Evolutionary conservation across 2,113 vertebrate genomes (phyloP).

Genomic region (mouse (Mus musculus)): GRCm39 chr6:63844001-63844500

Average conservation of each 20-base stretch:
- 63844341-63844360: constrained; percentile 73
- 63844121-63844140: neutral
- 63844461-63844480: constrained; percentile 63
- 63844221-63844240: constrained; percentile 62
- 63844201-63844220: constrained; percentile 42
- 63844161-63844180: neutral
- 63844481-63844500: constrained; percentile 56
- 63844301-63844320: constrained; percentile 3
- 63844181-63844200: constrained; percentile 1
- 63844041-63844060: neutral
- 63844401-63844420: constrained; percentile 76
- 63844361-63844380: constrained; percentile 75
- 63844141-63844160: neutral
- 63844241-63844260: constrained; percentile 64
- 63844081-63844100: neutral
- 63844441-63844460: constrained; percentile 23
- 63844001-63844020: neutral
- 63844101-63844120: neutral
- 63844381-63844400: constrained; percentile 72
- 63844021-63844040: neutral
- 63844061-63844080: neutral
- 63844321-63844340: constrained; percentile 72
- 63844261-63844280: constrained; percentile 37
- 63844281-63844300: constrained; percentile 42
- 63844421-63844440: constrained; percentile 76